Conservation (phyloP, 2,888 invertebrate species). For the Meliscaeva auricollis region DNA sequence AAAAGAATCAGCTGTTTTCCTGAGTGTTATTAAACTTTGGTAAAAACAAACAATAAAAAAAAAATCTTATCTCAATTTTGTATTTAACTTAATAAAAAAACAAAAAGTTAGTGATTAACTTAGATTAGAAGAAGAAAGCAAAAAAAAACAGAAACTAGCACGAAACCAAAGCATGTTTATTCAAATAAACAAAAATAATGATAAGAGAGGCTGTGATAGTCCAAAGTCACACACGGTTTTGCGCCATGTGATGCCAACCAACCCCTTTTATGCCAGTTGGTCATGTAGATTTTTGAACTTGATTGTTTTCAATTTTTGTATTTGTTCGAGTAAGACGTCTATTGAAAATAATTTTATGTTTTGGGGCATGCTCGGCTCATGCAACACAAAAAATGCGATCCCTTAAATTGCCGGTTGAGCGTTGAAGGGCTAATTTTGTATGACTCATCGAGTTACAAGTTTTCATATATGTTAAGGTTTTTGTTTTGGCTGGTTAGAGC, state of each 20-base stretch:
- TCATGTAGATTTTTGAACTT: conserved; percentile 1
- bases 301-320: neutral
- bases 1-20: conserved; percentile 39
- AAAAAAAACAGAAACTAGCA: neutral
- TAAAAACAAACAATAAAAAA: conserved; percentile 24
- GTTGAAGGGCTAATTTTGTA: too few relatives aligned
- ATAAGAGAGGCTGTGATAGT: conserved; percentile 44
- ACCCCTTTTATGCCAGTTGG: neutral
- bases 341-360: neutral
- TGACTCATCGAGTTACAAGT: too few relatives aligned
- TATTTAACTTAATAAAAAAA: neutral
- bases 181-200: conserved; percentile 13
- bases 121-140: neutral
- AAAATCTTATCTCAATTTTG: neutral
- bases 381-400: too few relatives aligned
- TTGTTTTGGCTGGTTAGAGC: too few relatives aligned
- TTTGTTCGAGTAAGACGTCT: conserved; percentile 27
- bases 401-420: too few relatives aligned
- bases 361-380: too few relatives aligned
- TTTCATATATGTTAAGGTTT: too few relatives aligned
- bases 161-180: conserved; percentile 5
- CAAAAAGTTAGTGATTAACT: neutral
- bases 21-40: conserved; percentile 9
- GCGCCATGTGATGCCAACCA: neutral
- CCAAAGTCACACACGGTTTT: conserved; percentile 2